These are phyloP conservation scores for Anas flavirostris DNA, from an alignment of 2,797 vertebrate species.

Conservation along the genomic window DNA sequence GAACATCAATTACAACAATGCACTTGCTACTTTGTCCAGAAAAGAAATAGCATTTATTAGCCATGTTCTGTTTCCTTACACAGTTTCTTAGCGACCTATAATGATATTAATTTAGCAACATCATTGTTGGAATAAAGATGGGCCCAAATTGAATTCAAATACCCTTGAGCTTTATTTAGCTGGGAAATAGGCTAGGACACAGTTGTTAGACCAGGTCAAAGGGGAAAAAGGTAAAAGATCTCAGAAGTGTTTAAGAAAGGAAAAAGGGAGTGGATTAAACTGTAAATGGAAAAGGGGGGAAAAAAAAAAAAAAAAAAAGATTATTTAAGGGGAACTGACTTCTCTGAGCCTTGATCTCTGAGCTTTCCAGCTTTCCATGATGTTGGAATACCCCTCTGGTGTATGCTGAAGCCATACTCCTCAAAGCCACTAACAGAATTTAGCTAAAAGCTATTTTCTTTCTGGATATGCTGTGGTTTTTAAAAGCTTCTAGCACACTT, in stretches of 20 bases:
- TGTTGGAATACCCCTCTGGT: neutral
- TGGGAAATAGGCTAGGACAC: slow-evolving; percentile 50
- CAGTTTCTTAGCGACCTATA: slow-evolving; percentile 32
- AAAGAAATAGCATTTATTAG: slow-evolving; percentile 37
- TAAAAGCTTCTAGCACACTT: neutral
- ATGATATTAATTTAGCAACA: slow-evolving; percentile 36
- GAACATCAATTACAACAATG: slow-evolving; percentile 38
- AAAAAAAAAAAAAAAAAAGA: neutral
- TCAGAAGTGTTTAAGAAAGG: slow-evolving; percentile 8
- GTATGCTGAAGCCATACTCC: neutral
- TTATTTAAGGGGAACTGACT: neutral
- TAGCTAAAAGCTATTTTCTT: neutral
- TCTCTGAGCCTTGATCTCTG: neutral
- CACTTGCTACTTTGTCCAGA: slow-evolving; percentile 13
- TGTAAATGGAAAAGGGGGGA: slow-evolving; percentile 17
- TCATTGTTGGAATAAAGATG: slow-evolving; percentile 8
- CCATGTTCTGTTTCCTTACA: neutral
- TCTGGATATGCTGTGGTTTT: neutral
- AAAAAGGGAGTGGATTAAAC: slow-evolving; percentile 27
- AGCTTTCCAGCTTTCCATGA: neutral
- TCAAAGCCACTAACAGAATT: neutral
- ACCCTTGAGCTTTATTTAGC: slow-evolving; percentile 58
- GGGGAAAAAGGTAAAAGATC: slow-evolving; percentile 13
- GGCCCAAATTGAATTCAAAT: slow-evolving; percentile 60
- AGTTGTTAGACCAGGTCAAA: slow-evolving; percentile 56